phyloP scores from a whole-genome alignment of 2,113 vertebrate genomes.

The Oncorhynchus mykiss region DNA sequence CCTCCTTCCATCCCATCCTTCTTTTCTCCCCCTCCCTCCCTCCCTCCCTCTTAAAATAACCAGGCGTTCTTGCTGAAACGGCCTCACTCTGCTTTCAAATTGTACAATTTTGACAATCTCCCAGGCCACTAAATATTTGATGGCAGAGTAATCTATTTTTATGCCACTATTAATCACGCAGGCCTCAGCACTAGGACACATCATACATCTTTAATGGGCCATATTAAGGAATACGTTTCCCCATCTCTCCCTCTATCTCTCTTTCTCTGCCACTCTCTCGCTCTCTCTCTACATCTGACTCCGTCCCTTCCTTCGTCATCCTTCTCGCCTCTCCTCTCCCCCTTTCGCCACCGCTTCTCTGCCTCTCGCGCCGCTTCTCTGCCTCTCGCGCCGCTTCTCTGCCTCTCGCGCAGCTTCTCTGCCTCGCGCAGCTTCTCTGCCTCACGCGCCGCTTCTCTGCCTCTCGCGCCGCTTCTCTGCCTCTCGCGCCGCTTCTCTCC shows the following conservation, averaged over 20 bases:
- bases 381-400: too few species aligned
- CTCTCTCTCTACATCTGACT: background rate
- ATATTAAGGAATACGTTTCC: background rate
- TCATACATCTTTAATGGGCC: slow-evolving; percentile 39
- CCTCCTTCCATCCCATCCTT: background rate
- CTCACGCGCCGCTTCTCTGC: too few species aligned
- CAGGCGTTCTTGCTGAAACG: background rate
- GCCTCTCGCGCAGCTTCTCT: too few species aligned
- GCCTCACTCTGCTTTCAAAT: slow-evolving; percentile 5
- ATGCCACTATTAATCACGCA: slow-evolving; percentile 39
- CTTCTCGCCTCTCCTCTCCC: too few species aligned
- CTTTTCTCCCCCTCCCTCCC: background rate
- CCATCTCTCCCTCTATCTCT: background rate
- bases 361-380: too few species aligned
- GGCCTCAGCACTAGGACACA: slow-evolving; percentile 1
- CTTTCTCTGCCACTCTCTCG: too few species aligned
- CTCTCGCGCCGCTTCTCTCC: too few species aligned
- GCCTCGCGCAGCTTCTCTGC: too few species aligned
- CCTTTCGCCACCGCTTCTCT: too few species aligned
- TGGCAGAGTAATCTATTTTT: slow-evolving; percentile 36
- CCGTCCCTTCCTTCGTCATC: too few species aligned
- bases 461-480: too few species aligned
- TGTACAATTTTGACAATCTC: slow-evolving; percentile 23
- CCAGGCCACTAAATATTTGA: slow-evolving; percentile 42
- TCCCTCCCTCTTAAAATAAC: slow-evolving; percentile 15